Percentiles rank a stretch among this genome's conserved stretches.
Conservation (phyloP, 2,797 vertebrate species). For the Manis pentadactyla region DNA sequence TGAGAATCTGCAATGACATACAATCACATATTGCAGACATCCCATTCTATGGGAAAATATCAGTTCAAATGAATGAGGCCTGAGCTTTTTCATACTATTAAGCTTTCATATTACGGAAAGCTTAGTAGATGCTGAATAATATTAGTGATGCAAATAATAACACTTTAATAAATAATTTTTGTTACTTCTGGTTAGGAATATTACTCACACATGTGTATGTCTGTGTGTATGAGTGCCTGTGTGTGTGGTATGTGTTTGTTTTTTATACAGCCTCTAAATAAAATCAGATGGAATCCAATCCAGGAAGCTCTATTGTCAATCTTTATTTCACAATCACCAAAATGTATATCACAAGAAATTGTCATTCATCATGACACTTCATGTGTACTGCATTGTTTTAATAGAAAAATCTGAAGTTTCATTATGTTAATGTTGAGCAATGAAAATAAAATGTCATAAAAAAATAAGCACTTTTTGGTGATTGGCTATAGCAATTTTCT, state of each 20-base stretch:
- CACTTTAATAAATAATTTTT: constrained; percentile 8
- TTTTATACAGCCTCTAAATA: constrained; percentile 65
- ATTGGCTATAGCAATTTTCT: constrained; percentile 83
- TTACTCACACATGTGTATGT: background rate
- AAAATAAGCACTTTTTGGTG: constrained; percentile 83
- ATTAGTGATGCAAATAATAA: constrained; percentile 16
- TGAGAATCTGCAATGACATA: background rate
- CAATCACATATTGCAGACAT: background rate
- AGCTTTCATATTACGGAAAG: background rate
- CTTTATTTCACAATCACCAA: constrained; percentile 76
- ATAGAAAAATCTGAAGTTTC: constrained; percentile 84
- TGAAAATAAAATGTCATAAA: constrained; percentile 85
- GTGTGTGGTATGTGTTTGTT: background rate
- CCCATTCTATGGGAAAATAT: background rate
- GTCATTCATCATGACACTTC: constrained; percentile 78
- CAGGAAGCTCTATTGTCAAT: constrained; percentile 70
- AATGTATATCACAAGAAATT: constrained; percentile 78
- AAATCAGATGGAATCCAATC: constrained; percentile 59
- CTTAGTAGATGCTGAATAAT: background rate
- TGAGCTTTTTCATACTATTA: background rate
- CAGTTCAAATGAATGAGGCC: background rate
- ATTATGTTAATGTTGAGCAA: constrained; percentile 85
- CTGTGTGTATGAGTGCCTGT: background rate
- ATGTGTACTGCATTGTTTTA: constrained; percentile 78
- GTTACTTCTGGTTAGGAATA: constrained; percentile 14